phyloP scores from a whole-genome alignment of 2,797 vertebrate species.

The Alosa sapidissima region DNA sequence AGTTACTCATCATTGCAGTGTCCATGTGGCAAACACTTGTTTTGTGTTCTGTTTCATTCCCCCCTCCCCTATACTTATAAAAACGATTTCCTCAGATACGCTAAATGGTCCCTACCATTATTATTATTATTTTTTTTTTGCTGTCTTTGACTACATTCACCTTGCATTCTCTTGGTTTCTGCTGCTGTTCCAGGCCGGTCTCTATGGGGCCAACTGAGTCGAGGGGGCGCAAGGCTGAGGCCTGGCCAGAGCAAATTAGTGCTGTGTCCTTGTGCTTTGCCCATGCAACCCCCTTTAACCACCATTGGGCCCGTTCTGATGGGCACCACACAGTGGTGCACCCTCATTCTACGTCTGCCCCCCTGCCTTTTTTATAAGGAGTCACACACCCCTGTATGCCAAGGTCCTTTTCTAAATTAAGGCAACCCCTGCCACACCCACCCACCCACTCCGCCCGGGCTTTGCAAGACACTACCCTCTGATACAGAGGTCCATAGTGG shows the following conservation, averaged over 20 bases:
- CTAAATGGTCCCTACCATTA: background rate
- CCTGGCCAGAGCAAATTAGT: background rate
- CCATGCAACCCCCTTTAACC: conserved; percentile 22
- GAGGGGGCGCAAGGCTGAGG: conserved; percentile 18
- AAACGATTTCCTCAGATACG: background rate
- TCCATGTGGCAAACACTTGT: background rate
- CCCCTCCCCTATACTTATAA: background rate
- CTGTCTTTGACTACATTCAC: background rate
- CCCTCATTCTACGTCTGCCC: conserved; percentile 18
- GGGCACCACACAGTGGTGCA: conserved; percentile 57
- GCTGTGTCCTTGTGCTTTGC: conserved; percentile 19
- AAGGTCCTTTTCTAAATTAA: background rate
- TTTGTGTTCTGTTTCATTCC: background rate
- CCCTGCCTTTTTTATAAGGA: conserved; percentile 21
- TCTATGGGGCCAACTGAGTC: background rate
- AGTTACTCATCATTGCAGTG: conserved; percentile 2
- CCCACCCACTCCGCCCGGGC: background rate
- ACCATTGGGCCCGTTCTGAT: conserved; percentile 30
- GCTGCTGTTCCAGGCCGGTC: background rate
- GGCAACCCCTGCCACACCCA: background rate
- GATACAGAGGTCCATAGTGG: conserved; percentile 60
- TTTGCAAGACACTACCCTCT: conserved; percentile 49
- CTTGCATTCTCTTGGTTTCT: conserved; percentile 34
- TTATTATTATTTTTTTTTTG: background rate
- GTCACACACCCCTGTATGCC: conserved; percentile 32